Evolutionary conservation across 2,888 invertebrate genomes (phyloP), one percentile per base, ranked within the genome.

Genomic region (Philaethria dido): DNA sequence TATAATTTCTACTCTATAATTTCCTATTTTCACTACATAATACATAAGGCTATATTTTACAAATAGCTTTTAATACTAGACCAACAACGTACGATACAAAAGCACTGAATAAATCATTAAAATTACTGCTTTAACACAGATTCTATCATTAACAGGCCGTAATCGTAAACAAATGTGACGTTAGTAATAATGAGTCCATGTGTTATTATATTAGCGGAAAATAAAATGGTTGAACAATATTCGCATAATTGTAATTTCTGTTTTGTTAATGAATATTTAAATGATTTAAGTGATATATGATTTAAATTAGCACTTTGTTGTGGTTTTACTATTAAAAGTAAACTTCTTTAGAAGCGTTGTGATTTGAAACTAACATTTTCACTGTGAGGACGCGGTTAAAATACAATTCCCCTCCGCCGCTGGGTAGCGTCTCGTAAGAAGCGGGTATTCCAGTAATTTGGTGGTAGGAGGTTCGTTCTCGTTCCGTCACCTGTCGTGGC

Each of bases 71-170:
- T 20, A 11, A 57, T 22, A 57, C n/a, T 39, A 8, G 14, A 55
- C 8, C 14, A 25, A n/a, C n/a, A n/a, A n/a, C 25, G 9, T 50
- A 50, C 20, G 25, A 11, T 48, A 33, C 20, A 36, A 62, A 62
- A 62, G 36, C 48, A 59, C 11, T 42, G 22, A 57, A 50, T 66
- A 66, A 62, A 62, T 67, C 63, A 67, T 63, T 36, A 52, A 52
- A 59, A 67, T 45, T 52, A 59, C 50, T 36, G 48, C 63, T 50
- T 57, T 52, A 52, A 63, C 20, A 22, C 33, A 39, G 36, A 63
- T 50, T 59, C 52, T 59, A 63, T 59, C 25, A 63, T 63, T 63
- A 67, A 63, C 67, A 45, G 50, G 52, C 59, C 14, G 22, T 62
- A 48, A 62, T 47, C 55, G 55, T 62, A 59, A 62, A 67, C 54